Percentiles rank a stretch among this genome's conserved stretches.
Conservation (phyloP, 2,113 vertebrate genomes). For the Grus americana region DNA sequence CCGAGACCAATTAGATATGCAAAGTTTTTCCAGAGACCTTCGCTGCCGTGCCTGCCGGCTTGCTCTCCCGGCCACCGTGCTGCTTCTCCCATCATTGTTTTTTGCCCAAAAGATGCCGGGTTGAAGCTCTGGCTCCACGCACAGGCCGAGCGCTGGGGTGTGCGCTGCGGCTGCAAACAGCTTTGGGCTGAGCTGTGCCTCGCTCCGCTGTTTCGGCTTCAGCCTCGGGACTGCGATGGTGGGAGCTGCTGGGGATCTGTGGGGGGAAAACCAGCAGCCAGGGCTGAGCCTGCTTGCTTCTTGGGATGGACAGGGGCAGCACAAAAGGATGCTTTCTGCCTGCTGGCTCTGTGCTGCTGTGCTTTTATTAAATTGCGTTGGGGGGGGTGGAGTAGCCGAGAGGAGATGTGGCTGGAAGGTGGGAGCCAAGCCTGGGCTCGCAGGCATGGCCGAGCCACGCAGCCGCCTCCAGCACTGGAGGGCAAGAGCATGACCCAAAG, state of each 20-base stretch:
- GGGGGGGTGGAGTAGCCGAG: not conserved
- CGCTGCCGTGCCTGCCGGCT: not conserved
- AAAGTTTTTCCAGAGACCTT: not conserved
- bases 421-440: accelerated
- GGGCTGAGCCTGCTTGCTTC: not conserved
- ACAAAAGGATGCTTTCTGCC: not conserved
- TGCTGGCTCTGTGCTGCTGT: not conserved
- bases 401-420: not conserved
- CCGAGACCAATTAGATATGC: not conserved
- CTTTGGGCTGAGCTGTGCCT: not conserved
- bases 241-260: not conserved
- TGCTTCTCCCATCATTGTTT: accelerated
- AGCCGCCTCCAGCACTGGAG: not conserved
- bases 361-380: accelerated
- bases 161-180: not conserved
- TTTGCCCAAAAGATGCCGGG: not conserved
- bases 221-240: not conserved
- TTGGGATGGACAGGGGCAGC: not conserved
- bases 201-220: accelerated
- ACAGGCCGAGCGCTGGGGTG: not conserved
- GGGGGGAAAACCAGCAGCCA: not conserved
- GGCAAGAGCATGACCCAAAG: not conserved
- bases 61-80: not conserved
- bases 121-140: not conserved
- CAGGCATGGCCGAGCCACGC: not conserved